Base-by-base conservation (phyloP, 1,140 invertebrate species). In the Pentalonia nigronervosa region DNA sequence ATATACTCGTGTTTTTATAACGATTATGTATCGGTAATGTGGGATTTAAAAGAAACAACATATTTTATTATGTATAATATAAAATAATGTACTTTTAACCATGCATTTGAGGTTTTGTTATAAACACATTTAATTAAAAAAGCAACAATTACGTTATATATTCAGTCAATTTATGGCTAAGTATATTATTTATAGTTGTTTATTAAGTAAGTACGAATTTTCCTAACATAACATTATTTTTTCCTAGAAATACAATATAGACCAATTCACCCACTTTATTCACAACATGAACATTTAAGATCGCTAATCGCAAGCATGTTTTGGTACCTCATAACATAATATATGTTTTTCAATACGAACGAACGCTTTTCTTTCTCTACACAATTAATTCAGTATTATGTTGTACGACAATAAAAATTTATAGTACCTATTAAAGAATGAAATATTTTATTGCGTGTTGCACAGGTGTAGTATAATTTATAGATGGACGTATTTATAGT, bases 221-320 rank as follows among this genome's bases (percentile, higher is more conserved):
- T 53, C 14, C 21, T 23, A 21, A 23, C 50, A 7, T 53, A 20
- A 17, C 0, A 21, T 53, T 53, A 53, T 53, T 41, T 45, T 41
- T 41, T 25, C 9, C 9, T 23, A 84, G 21, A 9, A 81, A 9
- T 20, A 81, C 14, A 45, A 25, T 84, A 41, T 45, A 45, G 45
- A 41, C 9, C 9, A 41, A 84, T 36, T 83, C 23, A 0, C 1
- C 84, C 11, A 47, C 25, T 47, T 34, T 48, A 47, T 87, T 48
- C 14, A 36, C 30, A 47, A 48, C 45, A 45, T 9, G 11, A 87
- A 87, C 11, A 47, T 87, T 86, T 47, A 14, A 87, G 41, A 48
- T n/a, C 30, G 84, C 84, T 87, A 87, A 87, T 87, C 30, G 45
- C 45, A n/a, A 76, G 14, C 84, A 87, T 47, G 30, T 87, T 87